Conservation (phyloP, 2,113 vertebrate genomes). For the Esox niger region DNA sequence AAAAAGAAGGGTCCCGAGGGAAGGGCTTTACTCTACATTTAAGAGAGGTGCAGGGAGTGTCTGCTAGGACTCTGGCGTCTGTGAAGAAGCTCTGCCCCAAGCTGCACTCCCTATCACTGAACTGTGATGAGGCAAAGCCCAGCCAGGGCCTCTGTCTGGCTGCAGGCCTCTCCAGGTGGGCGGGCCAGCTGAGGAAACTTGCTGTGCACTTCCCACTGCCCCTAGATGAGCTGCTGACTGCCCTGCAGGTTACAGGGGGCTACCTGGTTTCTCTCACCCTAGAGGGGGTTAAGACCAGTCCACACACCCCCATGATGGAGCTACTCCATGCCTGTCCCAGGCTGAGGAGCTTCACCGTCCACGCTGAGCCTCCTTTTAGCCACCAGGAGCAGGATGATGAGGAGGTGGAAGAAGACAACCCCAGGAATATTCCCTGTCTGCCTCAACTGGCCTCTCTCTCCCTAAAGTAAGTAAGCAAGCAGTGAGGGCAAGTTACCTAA, state of each 20-base stretch:
- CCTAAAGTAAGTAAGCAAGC: constrained; percentile 64
- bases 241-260: constrained; percentile 50
- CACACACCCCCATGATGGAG: constrained; percentile 47
- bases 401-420: constrained; percentile 21
- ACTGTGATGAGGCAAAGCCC: constrained; percentile 25
- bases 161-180: constrained; percentile 49
- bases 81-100: constrained; percentile 59
- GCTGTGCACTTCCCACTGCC: constrained; percentile 52
- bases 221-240: constrained; percentile 51
- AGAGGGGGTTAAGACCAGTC: constrained; percentile 64
- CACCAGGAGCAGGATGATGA: constrained; percentile 19
- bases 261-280: constrained; percentile 62
- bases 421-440: constrained; percentile 47
- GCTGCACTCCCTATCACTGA: constrained; percentile 56
- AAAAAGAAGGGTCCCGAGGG: neutral
- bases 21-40: constrained; percentile 47
- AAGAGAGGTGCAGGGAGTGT: constrained; percentile 53
- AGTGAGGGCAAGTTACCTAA: neutral
- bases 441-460: constrained; percentile 61
- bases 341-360: constrained; percentile 60
- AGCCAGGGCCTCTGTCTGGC: constrained; percentile 37
- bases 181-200: constrained; percentile 57
- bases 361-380: constrained; percentile 48
- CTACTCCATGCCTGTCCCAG: constrained; percentile 61
- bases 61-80: constrained; percentile 49